Conservation (phyloP, 2,888 invertebrate genomes). For the Griposia aprilina region DNA sequence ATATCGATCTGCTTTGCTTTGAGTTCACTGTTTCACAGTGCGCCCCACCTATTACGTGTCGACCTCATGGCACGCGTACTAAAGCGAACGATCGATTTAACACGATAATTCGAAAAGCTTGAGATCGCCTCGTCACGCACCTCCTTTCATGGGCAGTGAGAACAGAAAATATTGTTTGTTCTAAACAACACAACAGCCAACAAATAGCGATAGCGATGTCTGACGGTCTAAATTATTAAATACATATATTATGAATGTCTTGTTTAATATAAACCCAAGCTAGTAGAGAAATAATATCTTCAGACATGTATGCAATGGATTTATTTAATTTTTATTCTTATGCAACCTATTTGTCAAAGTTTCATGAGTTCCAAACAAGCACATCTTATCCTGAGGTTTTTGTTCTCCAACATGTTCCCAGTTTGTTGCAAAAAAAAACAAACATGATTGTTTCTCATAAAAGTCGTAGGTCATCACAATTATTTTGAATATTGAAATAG, state of each 20-base stretch:
- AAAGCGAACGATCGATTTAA: constrained; percentile 21
- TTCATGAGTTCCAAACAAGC: background rate
- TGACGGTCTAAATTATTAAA: background rate
- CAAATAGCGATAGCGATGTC: background rate
- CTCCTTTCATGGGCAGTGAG: background rate
- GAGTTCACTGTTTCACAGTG: background rate
- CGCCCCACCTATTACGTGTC: background rate
- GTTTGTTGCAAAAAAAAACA: background rate
- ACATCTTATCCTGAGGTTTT: background rate
- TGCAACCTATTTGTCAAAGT: constrained; percentile 3
- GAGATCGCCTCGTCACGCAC: constrained; percentile 9
- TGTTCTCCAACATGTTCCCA: background rate
- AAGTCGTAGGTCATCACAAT: background rate
- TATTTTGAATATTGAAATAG: background rate
- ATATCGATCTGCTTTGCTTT: constrained; percentile 11
- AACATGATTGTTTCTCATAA: background rate
- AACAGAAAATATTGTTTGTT: background rate
- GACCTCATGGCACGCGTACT: background rate
- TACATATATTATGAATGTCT: background rate
- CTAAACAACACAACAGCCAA: background rate
- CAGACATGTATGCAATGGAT: background rate
- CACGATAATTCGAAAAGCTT: background rate
- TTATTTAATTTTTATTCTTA: background rate
- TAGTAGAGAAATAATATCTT: background rate
- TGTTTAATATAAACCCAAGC: background rate